A percentile compares a stretch with the other conserved stretches of the same genome.
Conservation (phyloP, 1,140 invertebrate genomes). For the Hyles euphorbiae region DNA sequence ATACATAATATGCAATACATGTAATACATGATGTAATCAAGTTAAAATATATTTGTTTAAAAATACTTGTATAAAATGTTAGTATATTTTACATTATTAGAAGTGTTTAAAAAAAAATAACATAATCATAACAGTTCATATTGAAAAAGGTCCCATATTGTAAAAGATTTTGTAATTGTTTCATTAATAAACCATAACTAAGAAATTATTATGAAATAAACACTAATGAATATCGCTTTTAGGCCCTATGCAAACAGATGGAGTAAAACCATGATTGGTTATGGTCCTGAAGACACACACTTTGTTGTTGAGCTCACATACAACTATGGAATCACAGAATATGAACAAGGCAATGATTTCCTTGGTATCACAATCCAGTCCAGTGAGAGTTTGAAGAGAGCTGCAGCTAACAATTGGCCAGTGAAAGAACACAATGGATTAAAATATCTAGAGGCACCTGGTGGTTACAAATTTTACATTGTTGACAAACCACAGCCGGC, state of each 20-base stretch:
- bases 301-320: constrained; percentile 99
- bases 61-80: no score
- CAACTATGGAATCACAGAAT: constrained; percentile 94
- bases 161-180: no score
- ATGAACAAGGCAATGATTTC: constrained; percentile 93
- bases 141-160: no score
- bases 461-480: constrained; percentile 93
- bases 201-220: constrained; percentile 8
- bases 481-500: constrained; percentile 81
- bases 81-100: no score
- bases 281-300: constrained; percentile 95
- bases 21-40: no score
- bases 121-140: no score
- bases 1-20: no score
- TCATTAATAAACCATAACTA: no score
- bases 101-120: no score
- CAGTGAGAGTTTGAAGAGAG: constrained; percentile 84
- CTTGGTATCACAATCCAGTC: constrained; percentile 90
- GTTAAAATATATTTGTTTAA: no score
- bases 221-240: constrained; percentile 37
- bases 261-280: constrained; percentile 99
- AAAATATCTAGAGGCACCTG: constrained; percentile 86
- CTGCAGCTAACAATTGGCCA: constrained; percentile 81
- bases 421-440: constrained; percentile 77
- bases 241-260: constrained; percentile 97